Conservation (phyloP, 2,797 vertebrate genomes). For the Muraenolepis orangiensis region DNA sequence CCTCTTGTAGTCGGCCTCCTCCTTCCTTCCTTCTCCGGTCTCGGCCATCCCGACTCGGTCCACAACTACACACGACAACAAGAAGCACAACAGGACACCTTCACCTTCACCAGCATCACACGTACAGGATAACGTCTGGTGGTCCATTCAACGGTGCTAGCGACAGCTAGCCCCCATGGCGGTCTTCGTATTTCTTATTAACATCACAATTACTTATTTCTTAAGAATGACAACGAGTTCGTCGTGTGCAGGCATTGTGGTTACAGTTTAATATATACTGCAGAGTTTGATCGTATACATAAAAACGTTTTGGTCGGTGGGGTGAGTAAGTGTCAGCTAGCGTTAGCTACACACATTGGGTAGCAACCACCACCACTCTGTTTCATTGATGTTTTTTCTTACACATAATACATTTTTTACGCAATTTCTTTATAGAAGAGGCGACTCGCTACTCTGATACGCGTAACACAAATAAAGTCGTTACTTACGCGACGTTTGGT, state of each 20-base stretch:
- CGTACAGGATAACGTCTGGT: not conserved
- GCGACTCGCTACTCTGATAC: not conserved
- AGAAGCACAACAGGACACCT: not conserved
- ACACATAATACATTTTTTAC: not conserved
- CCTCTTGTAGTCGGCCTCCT: constrained; percentile 96
- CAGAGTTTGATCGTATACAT: not conserved
- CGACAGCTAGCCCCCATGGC: not conserved
- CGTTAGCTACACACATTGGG: constrained; percentile 45
- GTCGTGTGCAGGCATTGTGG: not conserved
- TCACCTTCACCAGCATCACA: not conserved
- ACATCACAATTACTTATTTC: not conserved
- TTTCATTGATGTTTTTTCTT: not conserved
- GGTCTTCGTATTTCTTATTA: not conserved
- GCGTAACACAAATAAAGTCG: not conserved
- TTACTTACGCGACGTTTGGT: constrained; percentile 24
- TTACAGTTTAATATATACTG: not conserved
- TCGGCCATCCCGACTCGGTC: constrained; percentile 72
- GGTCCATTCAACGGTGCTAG: not conserved
- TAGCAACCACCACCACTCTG: constrained; percentile 48
- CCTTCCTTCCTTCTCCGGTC: constrained; percentile 88
- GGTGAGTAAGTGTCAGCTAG: not conserved
- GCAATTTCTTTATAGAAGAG: not conserved
- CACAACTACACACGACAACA: not conserved
- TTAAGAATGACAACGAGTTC: not conserved
- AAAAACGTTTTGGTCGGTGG: not conserved